Base-by-base conservation (phyloP, 2,888 invertebrate species). In the Ochropacha duplaris region DNA sequence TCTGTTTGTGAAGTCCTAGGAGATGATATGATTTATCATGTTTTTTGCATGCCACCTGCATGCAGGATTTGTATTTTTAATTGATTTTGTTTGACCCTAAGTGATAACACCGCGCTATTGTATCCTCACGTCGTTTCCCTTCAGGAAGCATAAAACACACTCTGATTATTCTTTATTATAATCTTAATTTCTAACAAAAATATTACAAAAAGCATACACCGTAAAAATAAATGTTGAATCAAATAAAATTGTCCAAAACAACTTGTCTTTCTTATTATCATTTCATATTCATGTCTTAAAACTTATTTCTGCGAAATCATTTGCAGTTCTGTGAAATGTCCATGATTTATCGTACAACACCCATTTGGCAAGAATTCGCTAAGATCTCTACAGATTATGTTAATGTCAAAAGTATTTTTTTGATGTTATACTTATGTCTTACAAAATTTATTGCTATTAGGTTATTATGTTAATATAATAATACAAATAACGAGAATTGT, bases 401-500 rank as follows among this genome's bases (percentile, higher is more conserved):
- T 44, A 19, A 44, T 44, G 44, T 44, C 19, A 16, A 44, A 44
- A 16, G 44, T 36, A 44, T 19, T 44, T 44, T 44, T 24, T 44
- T 44, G 16, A 44, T 44, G 44, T 2, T 44, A 19, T 44, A 44
- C 44, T 44, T 44, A 44, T 44, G 19, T 44, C 44, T 19, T n/a
- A 19, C 19, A 4, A 9, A 44, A 44, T 44, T 44, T 19, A 44
- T 44, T 44, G 16, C 24, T 24, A 26, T 50, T 50, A n/a, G 14
- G 24, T 50, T 24, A 50, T 50, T 50, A 50, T 50, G 50, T 50
- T 50, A 26, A 50, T 50, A 24, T 50, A 44, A 44, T 19, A 19
- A 39, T 19, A n/a, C 19, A 19, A 3, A 19, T 16, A 19, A 16
- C 1, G n/a, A 0, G 12, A 44, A 44, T 8, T 16, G 16, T 44